Percentiles rank a stretch among this genome's conserved stretches.
Evolutionary conservation across 2,888 invertebrate genomes (phyloP).

Genomic region (Callosobruchus maculatus): DNA sequence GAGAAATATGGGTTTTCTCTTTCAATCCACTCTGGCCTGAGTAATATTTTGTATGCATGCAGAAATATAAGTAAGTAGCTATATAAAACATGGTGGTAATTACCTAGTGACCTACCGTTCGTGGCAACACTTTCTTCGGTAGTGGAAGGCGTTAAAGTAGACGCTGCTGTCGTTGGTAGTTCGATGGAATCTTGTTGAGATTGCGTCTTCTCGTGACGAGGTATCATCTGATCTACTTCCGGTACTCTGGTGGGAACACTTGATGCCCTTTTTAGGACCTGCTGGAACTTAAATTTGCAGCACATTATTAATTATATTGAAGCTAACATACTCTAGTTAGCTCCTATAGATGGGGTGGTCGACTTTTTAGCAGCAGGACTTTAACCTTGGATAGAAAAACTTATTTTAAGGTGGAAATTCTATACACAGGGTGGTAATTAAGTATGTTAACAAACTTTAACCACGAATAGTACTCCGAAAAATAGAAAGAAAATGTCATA

Average conservation of each 20-base stretch:
- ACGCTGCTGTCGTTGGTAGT: slow-evolving; percentile 29
- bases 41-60: too few relatives aligned
- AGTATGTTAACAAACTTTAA: too few relatives aligned
- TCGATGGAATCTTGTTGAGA: slow-evolving; percentile 61
- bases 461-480: too few relatives aligned
- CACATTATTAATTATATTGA: not conserved
- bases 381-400: too few relatives aligned
- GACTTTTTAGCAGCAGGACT: too few relatives aligned
- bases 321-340: not conserved
- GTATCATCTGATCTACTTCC: slow-evolving; percentile 45
- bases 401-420: too few relatives aligned
- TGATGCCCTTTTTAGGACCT: slow-evolving; percentile 66
- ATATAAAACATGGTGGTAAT: not conserved
- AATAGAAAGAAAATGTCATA: too few relatives aligned
- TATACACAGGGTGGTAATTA: too few relatives aligned
- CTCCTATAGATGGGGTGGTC: too few relatives aligned
- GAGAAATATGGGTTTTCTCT: too few relatives aligned
- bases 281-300: slow-evolving; percentile 35
- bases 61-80: too few relatives aligned
- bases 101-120: slow-evolving; percentile 4
- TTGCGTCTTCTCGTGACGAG: slow-evolving; percentile 59
- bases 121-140: slow-evolving; percentile 39
- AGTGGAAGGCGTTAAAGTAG: slow-evolving; percentile 54
- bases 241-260: slow-evolving; percentile 63
- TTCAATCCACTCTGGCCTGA: too few relatives aligned